Evolutionary conservation across 2,888 invertebrate species (phyloP).

Genomic region (Chouioia cunea): DNA sequence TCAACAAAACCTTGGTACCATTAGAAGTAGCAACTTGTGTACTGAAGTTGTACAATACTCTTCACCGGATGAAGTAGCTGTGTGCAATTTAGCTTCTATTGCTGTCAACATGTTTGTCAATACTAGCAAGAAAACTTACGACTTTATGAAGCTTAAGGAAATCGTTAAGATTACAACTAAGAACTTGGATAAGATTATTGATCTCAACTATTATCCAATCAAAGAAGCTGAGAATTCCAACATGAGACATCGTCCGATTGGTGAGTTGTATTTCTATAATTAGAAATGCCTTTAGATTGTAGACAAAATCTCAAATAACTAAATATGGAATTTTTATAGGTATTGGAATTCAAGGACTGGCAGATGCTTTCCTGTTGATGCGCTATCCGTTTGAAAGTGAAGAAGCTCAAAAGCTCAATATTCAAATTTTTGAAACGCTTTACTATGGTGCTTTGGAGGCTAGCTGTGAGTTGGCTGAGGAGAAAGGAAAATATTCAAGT

Average conservation of each 20-base stretch:
- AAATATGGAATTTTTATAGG: constrained; percentile 64
- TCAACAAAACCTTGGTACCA: constrained; percentile 98
- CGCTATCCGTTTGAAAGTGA: constrained; percentile 92
- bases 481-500: constrained; percentile 88
- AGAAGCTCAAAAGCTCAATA: constrained; percentile 87
- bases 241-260: constrained; percentile 86
- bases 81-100: constrained; percentile 97
- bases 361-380: constrained; percentile 96
- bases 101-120: constrained; percentile 95
- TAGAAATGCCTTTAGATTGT: background rate
- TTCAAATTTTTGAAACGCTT: constrained; percentile 97
- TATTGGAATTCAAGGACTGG: constrained; percentile 97
- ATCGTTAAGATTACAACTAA: constrained; percentile 89
- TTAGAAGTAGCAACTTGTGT: constrained; percentile 97
- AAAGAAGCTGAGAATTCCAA: constrained; percentile 91
- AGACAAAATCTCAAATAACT: constrained; percentile 2
- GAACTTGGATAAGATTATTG: constrained; percentile 97
- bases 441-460: constrained; percentile 98
- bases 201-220: constrained; percentile 95
- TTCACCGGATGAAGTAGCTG: constrained; percentile 92
- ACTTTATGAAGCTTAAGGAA: constrained; percentile 88
- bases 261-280: constrained; percentile 59
- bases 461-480: constrained; percentile 92
- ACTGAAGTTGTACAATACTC: constrained; percentile 98
- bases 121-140: constrained; percentile 80